Evolutionary conservation across 2,888 invertebrate species (phyloP).

Genomic region (Cryptophagus acutangulus): DNA sequence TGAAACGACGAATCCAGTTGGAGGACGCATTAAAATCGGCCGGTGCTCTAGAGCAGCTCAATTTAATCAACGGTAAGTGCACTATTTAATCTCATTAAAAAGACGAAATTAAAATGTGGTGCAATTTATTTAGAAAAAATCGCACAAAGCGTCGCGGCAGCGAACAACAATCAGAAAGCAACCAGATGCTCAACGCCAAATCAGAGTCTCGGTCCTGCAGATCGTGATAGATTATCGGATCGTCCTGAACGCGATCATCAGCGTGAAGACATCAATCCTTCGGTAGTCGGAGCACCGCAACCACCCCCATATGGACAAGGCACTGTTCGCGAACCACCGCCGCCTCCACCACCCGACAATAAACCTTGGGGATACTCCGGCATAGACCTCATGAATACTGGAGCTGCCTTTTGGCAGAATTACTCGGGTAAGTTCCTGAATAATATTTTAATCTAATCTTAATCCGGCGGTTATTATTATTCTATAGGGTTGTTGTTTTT

Average conservation of each 20-base stretch:
- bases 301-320: slow-evolving; percentile 28
- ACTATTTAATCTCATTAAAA: neutral
- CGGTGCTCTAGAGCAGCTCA: slow-evolving; percentile 72
- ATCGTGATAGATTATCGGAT: slow-evolving; percentile 29
- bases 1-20: slow-evolving; percentile 72
- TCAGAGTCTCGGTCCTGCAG: slow-evolving; percentile 16
- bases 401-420: slow-evolving; percentile 86
- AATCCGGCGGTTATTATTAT: slow-evolving; percentile 14
- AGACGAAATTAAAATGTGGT: neutral
- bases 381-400: slow-evolving; percentile 77
- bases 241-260: slow-evolving; percentile 35
- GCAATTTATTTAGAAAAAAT: slow-evolving; percentile 30
- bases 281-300: no score
- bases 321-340: slow-evolving; percentile 31
- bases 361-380: slow-evolving; percentile 67
- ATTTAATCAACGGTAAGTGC: slow-evolving; percentile 70
- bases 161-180: slow-evolving; percentile 30
- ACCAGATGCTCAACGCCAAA: slow-evolving; percentile 19
- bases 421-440: slow-evolving; percentile 70
- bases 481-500: no score
- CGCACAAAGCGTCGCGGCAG: slow-evolving; percentile 32
- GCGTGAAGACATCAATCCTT: slow-evolving; percentile 28
- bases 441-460: slow-evolving; percentile 5
- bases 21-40: slow-evolving; percentile 77
- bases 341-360: slow-evolving; percentile 51